Conservation (phyloP, 1,140 invertebrate genomes). For the Sarcophaga peregrina region DNA sequence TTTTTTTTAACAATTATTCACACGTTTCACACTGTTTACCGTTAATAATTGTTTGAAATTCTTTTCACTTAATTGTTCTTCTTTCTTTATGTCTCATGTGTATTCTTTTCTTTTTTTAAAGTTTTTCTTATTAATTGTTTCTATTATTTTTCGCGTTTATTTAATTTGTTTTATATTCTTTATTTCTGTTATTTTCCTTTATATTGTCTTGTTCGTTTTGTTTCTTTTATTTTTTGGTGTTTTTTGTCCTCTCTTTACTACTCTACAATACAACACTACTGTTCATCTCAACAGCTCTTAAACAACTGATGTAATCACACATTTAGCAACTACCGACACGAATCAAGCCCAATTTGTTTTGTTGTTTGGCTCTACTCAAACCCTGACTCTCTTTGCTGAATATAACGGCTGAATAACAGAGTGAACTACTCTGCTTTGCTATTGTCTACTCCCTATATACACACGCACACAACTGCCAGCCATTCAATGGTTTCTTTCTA, state of each 20-base stretch:
- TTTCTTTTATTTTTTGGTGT: constrained; percentile 25
- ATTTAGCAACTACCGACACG: constrained; percentile 55
- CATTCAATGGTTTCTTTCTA: too few species aligned
- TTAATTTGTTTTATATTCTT: too few species aligned
- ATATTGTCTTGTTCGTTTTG: too few species aligned
- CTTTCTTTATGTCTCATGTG: constrained; percentile 16
- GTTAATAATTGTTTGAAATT: not conserved
- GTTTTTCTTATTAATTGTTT: constrained; percentile 44
- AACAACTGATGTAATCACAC: constrained; percentile 60
- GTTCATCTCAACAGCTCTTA: constrained; percentile 62
- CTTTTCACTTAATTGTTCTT: constrained; percentile 5
- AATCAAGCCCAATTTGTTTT: constrained; percentile 24
- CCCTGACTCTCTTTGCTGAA: constrained; percentile 27
- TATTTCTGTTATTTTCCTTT: too few species aligned
- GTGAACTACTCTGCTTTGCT: not conserved
- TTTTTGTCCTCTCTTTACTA: constrained; percentile 16
- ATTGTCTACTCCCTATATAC: constrained; percentile 9
- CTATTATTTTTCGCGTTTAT: constrained; percentile 25
- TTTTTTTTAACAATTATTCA: not conserved
- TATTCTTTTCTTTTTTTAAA: constrained; percentile 41
- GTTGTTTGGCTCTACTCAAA: not conserved
- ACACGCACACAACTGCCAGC: not conserved
- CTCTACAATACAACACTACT: constrained; percentile 49
- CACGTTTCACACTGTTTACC: not conserved
- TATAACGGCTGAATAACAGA: constrained; percentile 14